Base-by-base conservation (phyloP, 2,888 invertebrate species). In the Hypomecis atomaria region DNA sequence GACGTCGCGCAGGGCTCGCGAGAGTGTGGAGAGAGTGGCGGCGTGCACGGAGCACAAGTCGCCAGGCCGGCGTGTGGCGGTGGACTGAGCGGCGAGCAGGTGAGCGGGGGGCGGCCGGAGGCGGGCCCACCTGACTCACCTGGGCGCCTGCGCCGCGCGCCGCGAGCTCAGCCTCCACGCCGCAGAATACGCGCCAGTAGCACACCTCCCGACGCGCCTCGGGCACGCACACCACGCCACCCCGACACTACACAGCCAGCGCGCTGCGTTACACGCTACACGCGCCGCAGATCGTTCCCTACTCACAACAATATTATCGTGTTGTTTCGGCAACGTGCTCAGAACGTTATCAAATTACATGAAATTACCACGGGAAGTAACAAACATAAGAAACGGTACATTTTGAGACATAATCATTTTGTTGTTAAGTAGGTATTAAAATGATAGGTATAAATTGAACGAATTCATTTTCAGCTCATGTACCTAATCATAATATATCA, bases 111-210 rank as follows among this genome's bases (percentile, higher is more conserved):
- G 77, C 85, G 81, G 82, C 84, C 84, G 90, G 92, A 89, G 92
- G 92, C 90, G 90, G 91, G 87, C 87, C 89, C 87, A 91, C 92
- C 92, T 91, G 90, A 82, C 84, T 81, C 92, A 92, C 92, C 92
- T 92, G 91, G 88, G 92, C 92, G 92, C 92, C 83, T 89, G 92
- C 92, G 92, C 85, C 85, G 81, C 84, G 82, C 78, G 77, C 36
- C 40, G 37, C 49, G 47, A 66, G 84, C 86, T 85, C 87, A 84
- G 86, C 87, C 87, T 85, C 87, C 86, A 81, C 70, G 76, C 77
- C 70, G 73, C 71, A 75, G 74, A 73, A 71, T 80, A 79, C 69
- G 55, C 10, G 56, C 45, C 70, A 67, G 71, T 65, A 73, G 66
- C 62, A 56, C 68, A 69, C 69, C 71, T 70, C 63, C 71, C 62